These are phyloP conservation scores for Squalus acanthias DNA, from an alignment of 2,797 vertebrate species.

Conservation along the genomic window DNA sequence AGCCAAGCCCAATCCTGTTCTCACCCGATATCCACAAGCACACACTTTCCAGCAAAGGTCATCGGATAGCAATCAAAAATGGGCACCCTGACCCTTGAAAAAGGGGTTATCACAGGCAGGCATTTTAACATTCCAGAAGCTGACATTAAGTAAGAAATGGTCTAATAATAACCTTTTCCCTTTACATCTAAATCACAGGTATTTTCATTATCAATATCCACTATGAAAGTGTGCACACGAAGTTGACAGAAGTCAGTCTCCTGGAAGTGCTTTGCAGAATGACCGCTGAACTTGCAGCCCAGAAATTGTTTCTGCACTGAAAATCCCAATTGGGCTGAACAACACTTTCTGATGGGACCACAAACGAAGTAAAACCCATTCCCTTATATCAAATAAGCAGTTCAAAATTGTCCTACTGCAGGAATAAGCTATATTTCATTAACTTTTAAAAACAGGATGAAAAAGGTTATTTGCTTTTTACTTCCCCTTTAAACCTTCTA, in stretches of 20 bases:
- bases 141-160: not conserved
- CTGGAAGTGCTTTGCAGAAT: not conserved
- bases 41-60: not conserved
- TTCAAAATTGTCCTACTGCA: not conserved
- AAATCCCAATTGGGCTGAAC: not conserved
- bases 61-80: not conserved
- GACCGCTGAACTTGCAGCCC: not conserved
- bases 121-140: not conserved
- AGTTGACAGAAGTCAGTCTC: not conserved
- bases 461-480: not conserved
- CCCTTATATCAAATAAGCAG: not conserved
- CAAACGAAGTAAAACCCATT: not conserved
- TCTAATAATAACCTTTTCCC: not conserved
- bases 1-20: not conserved
- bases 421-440: not conserved
- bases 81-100: not conserved
- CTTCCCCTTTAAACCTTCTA: not conserved
- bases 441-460: not conserved
- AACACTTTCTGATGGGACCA: too few relatives aligned
- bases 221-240: not conserved
- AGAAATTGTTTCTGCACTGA: not conserved
- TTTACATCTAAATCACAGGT: not conserved
- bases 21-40: not conserved
- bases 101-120: not conserved
- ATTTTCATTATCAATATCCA: not conserved